Evolutionary conservation across 2,888 invertebrate genomes (phyloP).

Genomic region (Cacoxenus indagator): DNA sequence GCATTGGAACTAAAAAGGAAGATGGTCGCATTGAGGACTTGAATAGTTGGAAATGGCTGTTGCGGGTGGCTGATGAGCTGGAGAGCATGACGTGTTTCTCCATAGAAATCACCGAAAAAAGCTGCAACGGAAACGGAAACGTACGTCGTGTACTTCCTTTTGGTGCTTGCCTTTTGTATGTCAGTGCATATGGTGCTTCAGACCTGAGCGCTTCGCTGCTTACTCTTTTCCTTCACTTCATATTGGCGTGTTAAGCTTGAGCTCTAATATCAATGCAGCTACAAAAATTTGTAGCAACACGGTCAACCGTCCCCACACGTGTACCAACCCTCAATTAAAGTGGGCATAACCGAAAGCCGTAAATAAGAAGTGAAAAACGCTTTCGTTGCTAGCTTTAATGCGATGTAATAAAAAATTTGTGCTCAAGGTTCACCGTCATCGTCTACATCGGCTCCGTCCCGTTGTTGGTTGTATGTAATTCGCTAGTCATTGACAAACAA

Average conservation of each 20-base stretch:
- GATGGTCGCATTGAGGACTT: not conserved
- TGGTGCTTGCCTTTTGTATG: constrained; percentile 36
- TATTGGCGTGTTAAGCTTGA: not conserved
- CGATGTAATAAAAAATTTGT: not conserved
- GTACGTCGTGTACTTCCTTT: constrained; percentile 63
- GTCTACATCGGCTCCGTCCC: not conserved
- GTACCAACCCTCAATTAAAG: not conserved
- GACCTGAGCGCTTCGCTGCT: not conserved
- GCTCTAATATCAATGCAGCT: constrained; percentile 38
- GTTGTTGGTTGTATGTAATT: not conserved
- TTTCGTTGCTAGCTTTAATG: not conserved
- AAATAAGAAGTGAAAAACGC: not conserved
- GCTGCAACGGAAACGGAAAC: constrained; percentile 60
- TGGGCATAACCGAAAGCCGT: not conserved
- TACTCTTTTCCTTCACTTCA: not conserved
- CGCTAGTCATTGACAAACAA: not conserved
- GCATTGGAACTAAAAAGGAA: too few relatives aligned
- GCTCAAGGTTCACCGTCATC: not conserved
- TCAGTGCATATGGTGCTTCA: constrained; percentile 4
- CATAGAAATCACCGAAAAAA: not conserved
- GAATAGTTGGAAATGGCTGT: not conserved
- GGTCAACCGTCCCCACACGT: not conserved
- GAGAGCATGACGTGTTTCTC: not conserved
- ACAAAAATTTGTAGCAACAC: constrained; percentile 52
- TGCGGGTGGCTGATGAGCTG: not conserved